phyloP scores from a whole-genome alignment of 2,797 vertebrate species.

The Falco biarmicus region DNA sequence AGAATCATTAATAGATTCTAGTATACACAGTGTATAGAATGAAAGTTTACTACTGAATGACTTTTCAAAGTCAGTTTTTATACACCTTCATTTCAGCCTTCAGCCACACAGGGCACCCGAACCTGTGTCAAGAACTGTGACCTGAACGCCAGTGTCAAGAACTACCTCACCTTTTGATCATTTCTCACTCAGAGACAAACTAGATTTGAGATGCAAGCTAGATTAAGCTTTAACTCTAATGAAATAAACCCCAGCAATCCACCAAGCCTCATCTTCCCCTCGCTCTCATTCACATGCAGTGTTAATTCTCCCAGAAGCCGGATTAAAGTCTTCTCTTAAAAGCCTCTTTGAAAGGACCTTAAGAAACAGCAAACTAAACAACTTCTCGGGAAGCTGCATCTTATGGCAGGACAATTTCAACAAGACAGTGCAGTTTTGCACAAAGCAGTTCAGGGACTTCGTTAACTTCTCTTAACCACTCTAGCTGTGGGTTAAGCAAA shows the following conservation, averaged over 20 bases:
- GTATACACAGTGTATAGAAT: too few species aligned
- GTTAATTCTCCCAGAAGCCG: constrained; percentile 21
- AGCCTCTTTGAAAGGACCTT: constrained; percentile 6
- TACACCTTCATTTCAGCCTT: neutral
- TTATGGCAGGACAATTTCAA: neutral
- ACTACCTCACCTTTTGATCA: neutral
- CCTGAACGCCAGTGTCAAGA: neutral
- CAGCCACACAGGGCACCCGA: neutral
- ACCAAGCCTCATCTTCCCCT: neutral
- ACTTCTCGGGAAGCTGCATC: neutral
- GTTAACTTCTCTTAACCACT: too few species aligned
- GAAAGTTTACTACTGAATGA: neutral
- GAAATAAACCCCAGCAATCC: neutral
- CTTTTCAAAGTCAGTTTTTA: neutral
- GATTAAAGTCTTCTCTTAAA: constrained; percentile 45
- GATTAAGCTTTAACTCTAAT: neutral
- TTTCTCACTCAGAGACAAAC: neutral
- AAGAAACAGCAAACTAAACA: constrained; percentile 21
- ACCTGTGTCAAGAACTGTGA: neutral
- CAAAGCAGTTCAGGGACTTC: neutral
- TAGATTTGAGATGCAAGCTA: neutral
- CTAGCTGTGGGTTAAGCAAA: neutral
- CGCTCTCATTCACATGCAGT: constrained; percentile 1
- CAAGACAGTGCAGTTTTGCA: neutral
- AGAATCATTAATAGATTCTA: neutral